Base-by-base conservation (phyloP, 1,140 invertebrate genomes). In the Littorina saxatilis region DNA sequence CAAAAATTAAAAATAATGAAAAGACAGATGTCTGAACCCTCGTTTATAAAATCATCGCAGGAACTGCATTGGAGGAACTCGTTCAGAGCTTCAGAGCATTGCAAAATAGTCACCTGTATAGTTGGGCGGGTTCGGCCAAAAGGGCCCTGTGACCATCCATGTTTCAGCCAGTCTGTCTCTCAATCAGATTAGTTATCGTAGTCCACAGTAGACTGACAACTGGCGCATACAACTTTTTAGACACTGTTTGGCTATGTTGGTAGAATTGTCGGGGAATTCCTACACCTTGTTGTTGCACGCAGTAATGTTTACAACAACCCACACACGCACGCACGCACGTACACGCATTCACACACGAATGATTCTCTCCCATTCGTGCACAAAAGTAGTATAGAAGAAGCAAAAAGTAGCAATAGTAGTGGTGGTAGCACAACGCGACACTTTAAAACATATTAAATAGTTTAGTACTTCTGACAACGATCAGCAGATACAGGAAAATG, bases 291-390 rank as follows among this genome's bases (percentile, higher is more conserved):
- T 35, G 17, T 72, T 5, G 17, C 70, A 11, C 27, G 13, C 70
- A 43, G 9, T 5, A 37, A 73, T 32, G 35, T 23, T 5, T 32
- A 39, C 66, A 37, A 9, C 9, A 17, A 52, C 43, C 50, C n/a
- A 55, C 73, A 75, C 40, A 55, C 73, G 52, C 40, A 35, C 43
- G 52, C 40, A 55, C 43, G 29, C 73, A 55, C 73, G 52, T 20
- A 35, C 20, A 52, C 39, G 20, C 39, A 52, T 20, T 29, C 39
- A 35, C 39, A 52, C 39, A 52, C 29, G 17, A 20, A 17, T 4
- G n/a, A 75, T 29, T 27, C 47, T 52, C 73, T 27, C 32, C 15
- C 73, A 52, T 27, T 35, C 32, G n/a, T 15, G 47, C 37, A 40
- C 23, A 29, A 37, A 68, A n/a, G n/a, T n/a, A n/a, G n/a, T n/a